Evolutionary conservation across 2,113 vertebrate genomes (phyloP), one percentile per base, ranked within the genome.

Genomic region (Melierax canorus): DNA sequence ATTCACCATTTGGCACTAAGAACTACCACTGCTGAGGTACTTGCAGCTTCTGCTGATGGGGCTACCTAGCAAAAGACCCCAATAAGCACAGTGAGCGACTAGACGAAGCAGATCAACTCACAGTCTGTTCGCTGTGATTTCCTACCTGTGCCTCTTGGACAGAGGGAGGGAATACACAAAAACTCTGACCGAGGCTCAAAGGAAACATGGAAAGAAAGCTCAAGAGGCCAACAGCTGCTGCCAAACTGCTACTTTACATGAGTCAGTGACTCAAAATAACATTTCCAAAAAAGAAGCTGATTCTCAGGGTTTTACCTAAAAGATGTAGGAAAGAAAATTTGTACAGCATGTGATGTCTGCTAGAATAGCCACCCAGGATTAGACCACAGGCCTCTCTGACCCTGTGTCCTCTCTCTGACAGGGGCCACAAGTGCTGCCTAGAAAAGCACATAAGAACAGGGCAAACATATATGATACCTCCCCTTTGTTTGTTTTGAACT

Each of bases 41-140:
- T 48, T 27, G 36, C 36, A 66, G 45, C 36, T 88, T 86, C 63
- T 76, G 18, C 39, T 83, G 63, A 7, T 62, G 16, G 45, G 30
- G 27, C 22, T 30, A 77, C 18, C 16, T 48, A 82, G 63, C 10
- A 53, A 30, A 78, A 63, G 58, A 72, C 22, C 29, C 39, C 38
- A 64, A 3, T 8, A 50, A 58, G 60, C 32, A 39, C 1, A 21
- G 10, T 4, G 41, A 84, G 16, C 0, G 2, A 45, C 17, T 30
- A 14, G 7, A 51, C 0, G 2, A 27, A 59, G n/a, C 16, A 67
- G 29, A 55, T 43, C 7, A 2, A 30, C 12, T 80, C 8, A 0
- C 56, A 68, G 46, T 11, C 32, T 39, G 20, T 20, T 48, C 17
- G 6, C 26, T 48, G 64, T 23, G 39, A 30, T 56, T 79, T 92